Base-by-base conservation (phyloP, 2,888 invertebrate species). In the Acleris holmiana region DNA sequence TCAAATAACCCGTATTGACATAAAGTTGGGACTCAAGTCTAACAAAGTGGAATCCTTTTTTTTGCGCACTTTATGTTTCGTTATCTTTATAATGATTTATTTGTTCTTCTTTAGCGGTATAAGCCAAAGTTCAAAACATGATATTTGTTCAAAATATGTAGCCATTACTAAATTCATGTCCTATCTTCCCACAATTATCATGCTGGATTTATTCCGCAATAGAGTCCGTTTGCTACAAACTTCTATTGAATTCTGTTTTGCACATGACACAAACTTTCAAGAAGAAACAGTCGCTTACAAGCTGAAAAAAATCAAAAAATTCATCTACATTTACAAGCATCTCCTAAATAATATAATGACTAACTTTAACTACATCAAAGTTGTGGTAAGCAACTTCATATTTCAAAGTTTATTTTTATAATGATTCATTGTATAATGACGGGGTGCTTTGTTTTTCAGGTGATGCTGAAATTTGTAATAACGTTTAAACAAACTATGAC, bases 121-220 rank as follows among this genome's bases (percentile, higher is more conserved):
- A 1, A 19, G 1, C 19, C 2, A 7, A 3, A 35, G 2, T 4
- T 15, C 40, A 5, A 2, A 40, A 15, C 19, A 4, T 41, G n/a
- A n/a, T 13, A 4, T 55, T 19, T 55, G n/a, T 21, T 2, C 10
- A 40, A 19, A 67, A 69, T 54, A 25, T 51, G 19, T 2, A 1
- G n/a, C 18, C 17, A 19, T 18, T 13, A 17, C n/a, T 23, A 17
- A 44, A 17, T 6, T 19, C 13, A 18, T 61, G 35, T 19, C 17
- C 4, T 48, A 55, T n/a, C 21, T 68, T 23, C 57, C 62, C 7
- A 17, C 51, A 19, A 15, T 66, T 2, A 25, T 66, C 0, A 63
- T 60, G 47, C 54, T 68, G 23, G 68, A 69, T 51, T 10, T 69
- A 10, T 47, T 60, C 6, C 59, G 64, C 46, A 35, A 17, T 18